Evolutionary conservation across 1,140 invertebrate species (phyloP).

Genomic region (Vanessa atalanta): DNA sequence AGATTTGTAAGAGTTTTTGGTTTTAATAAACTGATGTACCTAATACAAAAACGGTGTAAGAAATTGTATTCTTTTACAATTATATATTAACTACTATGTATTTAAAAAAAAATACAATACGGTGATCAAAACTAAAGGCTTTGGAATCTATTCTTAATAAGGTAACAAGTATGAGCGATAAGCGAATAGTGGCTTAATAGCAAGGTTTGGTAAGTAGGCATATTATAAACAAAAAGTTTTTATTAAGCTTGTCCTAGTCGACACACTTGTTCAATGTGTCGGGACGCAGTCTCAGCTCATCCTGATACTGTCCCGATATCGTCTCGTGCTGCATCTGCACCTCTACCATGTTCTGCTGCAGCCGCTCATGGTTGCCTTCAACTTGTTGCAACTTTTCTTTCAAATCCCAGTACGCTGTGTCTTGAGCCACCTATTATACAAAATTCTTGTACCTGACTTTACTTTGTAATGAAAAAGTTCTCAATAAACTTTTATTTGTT

Average conservation of each 20-base stretch:
- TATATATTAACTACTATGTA: no score
- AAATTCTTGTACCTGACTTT: not conserved
- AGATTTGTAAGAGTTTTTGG: no score
- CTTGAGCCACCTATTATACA: constrained; percentile 59
- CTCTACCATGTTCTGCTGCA: constrained; percentile 72
- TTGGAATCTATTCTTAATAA: no score
- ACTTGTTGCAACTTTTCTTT: constrained; percentile 65
- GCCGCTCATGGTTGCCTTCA: constrained; percentile 60
- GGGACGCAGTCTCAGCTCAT: constrained; percentile 59
- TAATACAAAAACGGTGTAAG: no score
- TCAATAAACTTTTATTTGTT: no score
- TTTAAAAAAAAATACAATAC: no score
- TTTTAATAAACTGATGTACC: no score
- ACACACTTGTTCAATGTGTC: constrained; percentile 65
- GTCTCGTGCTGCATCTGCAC: constrained; percentile 71
- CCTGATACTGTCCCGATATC: constrained; percentile 61
- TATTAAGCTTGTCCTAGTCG: not conserved
- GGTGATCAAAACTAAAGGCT: no score
- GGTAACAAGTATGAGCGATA: no score
- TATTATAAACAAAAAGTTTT: not conserved
- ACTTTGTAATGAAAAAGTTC: no score
- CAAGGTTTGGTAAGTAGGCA: not conserved
- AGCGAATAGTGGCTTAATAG: no score
- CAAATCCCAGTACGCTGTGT: constrained; percentile 67
- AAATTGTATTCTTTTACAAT: no score